These are phyloP conservation scores for Geodia barretti DNA, from an alignment of 37 sponge, comb jelly and placozoan genomes.

Conservation along the genomic window DNA sequence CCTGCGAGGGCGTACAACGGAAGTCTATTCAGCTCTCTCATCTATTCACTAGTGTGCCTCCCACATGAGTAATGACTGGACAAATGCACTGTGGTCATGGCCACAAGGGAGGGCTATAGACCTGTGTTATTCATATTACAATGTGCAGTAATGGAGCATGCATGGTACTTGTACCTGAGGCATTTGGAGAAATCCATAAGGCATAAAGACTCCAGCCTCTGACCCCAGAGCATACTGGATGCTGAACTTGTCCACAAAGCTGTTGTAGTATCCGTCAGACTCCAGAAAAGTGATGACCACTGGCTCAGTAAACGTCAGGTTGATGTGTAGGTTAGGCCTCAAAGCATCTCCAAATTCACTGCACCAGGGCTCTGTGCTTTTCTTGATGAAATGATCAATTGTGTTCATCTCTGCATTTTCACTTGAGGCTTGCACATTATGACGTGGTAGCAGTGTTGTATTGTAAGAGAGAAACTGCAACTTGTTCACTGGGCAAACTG, in stretches of 20 bases:
- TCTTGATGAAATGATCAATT: background rate
- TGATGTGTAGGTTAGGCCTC: background rate
- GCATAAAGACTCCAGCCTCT: conserved; percentile 8
- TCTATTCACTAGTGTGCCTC: background rate
- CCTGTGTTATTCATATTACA: no score
- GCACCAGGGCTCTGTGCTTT: conserved; percentile 15
- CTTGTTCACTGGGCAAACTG: conserved; percentile 39
- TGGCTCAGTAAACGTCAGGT: conserved; percentile 42
- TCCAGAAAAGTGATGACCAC: conserved; percentile 9
- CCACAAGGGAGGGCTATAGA: background rate
- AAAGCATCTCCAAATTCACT: background rate
- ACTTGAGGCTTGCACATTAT: conserved; percentile 7
- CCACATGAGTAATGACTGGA: no score
- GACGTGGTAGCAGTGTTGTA: conserved; percentile 3
- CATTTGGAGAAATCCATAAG: conserved; percentile 20
- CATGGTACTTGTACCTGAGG: conserved; percentile 13
- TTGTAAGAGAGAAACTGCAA: conserved; percentile 11
- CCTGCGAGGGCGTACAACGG: background rate
- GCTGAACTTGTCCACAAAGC: conserved; percentile 27
- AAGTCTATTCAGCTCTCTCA: no score
- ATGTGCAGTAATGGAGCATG: background rate
- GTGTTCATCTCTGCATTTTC: conserved; percentile 17
- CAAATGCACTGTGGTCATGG: no score
- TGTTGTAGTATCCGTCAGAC: conserved; percentile 3
- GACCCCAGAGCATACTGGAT: conserved; percentile 1